phyloP scores from a whole-genome alignment of 2,113 vertebrate genomes.

The Salvelinus alpinus region DNA sequence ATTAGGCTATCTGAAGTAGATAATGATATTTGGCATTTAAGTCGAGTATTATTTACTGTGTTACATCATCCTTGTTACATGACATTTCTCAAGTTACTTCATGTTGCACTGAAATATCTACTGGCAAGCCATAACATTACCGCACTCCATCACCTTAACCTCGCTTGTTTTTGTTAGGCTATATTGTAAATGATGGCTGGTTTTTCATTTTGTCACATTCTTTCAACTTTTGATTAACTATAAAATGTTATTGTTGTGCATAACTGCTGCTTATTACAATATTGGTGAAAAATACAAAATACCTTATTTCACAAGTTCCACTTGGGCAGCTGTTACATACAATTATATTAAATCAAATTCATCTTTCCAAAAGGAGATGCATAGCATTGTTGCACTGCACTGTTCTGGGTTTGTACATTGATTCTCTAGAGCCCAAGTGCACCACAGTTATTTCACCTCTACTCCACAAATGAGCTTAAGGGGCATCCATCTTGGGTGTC shows the following conservation, averaged over 20 bases:
- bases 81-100: conserved; percentile 47
- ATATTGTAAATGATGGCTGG: not conserved
- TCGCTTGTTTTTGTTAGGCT: not conserved
- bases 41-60: conserved; percentile 17
- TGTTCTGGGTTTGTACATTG: not conserved
- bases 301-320: not conserved
- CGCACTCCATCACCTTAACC: not conserved
- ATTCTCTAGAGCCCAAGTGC: conserved; percentile 9
- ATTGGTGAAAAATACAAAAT: not conserved
- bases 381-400: not conserved
- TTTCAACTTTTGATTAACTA: not conserved
- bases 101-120: conserved; percentile 17
- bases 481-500: conserved; percentile 36
- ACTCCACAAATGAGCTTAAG: conserved; percentile 11
- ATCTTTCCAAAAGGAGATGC: not conserved
- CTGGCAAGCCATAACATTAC: not conserved
- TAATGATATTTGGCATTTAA: conserved; percentile 4
- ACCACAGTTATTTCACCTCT: conserved; percentile 10
- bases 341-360: not conserved
- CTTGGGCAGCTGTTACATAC: not conserved
- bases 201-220: not conserved
- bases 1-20: not conserved
- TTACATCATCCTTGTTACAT: conserved; percentile 36
- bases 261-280: not conserved
- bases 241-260: not conserved